Conservation (phyloP, 2,888 invertebrate genomes). For the Oligia fasciuncula region DNA sequence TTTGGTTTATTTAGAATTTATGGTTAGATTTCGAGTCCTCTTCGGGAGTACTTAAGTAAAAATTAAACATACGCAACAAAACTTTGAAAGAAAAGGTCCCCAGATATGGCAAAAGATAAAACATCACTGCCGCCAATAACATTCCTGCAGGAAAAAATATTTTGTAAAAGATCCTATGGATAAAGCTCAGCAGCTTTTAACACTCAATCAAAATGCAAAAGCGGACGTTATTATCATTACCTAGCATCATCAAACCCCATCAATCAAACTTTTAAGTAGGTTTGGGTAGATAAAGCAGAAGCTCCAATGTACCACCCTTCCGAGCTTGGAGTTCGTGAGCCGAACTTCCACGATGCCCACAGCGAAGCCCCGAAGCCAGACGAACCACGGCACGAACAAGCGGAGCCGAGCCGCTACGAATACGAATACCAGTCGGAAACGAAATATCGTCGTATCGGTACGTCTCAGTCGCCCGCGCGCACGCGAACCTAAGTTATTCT, state of each 20-base stretch:
- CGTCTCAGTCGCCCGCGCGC: conserved; percentile 74
- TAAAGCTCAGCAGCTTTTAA: conserved; percentile 21
- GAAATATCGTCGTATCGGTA: conserved; percentile 73
- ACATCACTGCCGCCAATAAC: not conserved
- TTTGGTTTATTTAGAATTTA: conserved; percentile 1
- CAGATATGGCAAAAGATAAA: not conserved
- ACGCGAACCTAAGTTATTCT: conserved; percentile 79
- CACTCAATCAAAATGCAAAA: conserved; percentile 47
- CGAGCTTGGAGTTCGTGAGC: conserved; percentile 56
- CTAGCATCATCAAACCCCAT: conserved; percentile 56
- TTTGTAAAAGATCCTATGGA: conserved; percentile 7
- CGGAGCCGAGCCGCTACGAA: conserved; percentile 39
- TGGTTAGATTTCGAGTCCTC: not conserved
- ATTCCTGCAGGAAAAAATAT: too few species aligned
- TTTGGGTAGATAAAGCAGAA: conserved; percentile 67
- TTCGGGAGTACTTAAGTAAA: not conserved
- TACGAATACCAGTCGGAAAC: conserved; percentile 72
- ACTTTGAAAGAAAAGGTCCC: not conserved
- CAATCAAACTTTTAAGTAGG: conserved; percentile 67
- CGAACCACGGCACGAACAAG: conserved; percentile 55
- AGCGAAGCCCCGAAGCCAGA: conserved; percentile 55
- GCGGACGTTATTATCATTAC: conserved; percentile 37
- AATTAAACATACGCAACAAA: not conserved
- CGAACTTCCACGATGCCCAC: conserved; percentile 59
- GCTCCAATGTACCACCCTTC: conserved; percentile 65